Evolutionary conservation across 2,113 vertebrate species (phyloP), one percentile per base, ranked within the genome.

Genomic region (Ophthalmolycus amberensis): DNA sequence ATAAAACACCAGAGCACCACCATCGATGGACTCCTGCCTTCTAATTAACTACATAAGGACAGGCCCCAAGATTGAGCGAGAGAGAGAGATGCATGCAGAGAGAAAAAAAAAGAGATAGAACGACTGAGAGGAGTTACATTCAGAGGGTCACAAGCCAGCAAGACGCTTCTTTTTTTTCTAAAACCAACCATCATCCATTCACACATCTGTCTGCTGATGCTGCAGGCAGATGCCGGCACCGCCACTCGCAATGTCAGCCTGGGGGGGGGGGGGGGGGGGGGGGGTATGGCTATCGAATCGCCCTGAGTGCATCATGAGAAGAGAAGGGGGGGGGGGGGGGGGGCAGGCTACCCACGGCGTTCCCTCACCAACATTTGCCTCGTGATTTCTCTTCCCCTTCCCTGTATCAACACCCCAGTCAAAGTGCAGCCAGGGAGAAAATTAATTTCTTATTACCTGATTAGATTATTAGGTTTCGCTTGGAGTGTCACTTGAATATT

Each of bases 351-450:
- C 64, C 58, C 65, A 48, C 29, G 25, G 77, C 77, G 86, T 71
- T 82, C 77, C 69, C 56, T 87, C 62, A 34, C 80, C 59, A 59
- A 62, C 58, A 52, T 79, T 77, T 68, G 77, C 68, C 85, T 86
- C 64, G 8, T 76, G 82, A 82, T 82, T 90, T 86, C 84, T 88
- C 77, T 85, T 73, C 75, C 71, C 52, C 82, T 81, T 81, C 74
- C 76, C 32, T 82, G 93, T 92, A 92, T 94, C 92, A 95, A 92
- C 90, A 91, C 86, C 86, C 92, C 86, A 95, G 89, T 93, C 83
- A 95, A 93, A 92, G 93, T 90, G 95, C 95, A 95, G 93, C 90
- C 93, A 94, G 95, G 95, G 91, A 92, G 95, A 96, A 96, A 96
- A 95, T 94, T 85, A 95, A 96, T 93, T 93, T 93, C 94, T 94